phyloP scores from a whole-genome alignment of 1,140 invertebrate genomes.

The Battus philenor region DNA sequence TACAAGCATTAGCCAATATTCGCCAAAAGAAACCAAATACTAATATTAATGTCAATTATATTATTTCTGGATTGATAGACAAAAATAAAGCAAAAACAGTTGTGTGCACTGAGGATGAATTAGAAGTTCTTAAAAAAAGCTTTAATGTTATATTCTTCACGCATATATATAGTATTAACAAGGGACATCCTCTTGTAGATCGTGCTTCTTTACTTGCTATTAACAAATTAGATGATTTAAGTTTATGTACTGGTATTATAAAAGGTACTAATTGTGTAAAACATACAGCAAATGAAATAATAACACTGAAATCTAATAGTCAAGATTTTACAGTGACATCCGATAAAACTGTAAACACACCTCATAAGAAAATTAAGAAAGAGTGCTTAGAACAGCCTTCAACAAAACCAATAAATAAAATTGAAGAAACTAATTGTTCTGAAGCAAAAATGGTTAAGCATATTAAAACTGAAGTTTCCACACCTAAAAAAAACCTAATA shows the following conservation, averaged over 20 bases:
- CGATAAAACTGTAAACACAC: conserved; percentile 18
- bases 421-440: conserved; percentile 17
- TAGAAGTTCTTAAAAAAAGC: conserved; percentile 27
- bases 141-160: conserved; percentile 48
- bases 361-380: conserved; percentile 29
- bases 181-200: conserved; percentile 37
- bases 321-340: conserved; percentile 21
- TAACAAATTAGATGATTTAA: conserved; percentile 53
- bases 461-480: conserved; percentile 23
- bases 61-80: conserved; percentile 46
- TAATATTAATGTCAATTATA: conserved; percentile 40
- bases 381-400: conserved; percentile 1
- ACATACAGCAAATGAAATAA: conserved; percentile 40
- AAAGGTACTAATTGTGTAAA: conserved; percentile 47
- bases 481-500: conserved; percentile 32
- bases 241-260: conserved; percentile 48
- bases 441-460: conserved; percentile 17
- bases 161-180: conserved; percentile 57
- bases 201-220: conserved; percentile 34
- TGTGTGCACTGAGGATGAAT: conserved; percentile 44
- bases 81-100: conserved; percentile 37
- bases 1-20: conserved; percentile 30
- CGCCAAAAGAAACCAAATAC: conserved; percentile 30
- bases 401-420: conserved; percentile 4
- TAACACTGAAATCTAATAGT: conserved; percentile 41